phyloP scores from a whole-genome alignment of 2,113 vertebrate genomes.

The Hipposideros armiger region DNA sequence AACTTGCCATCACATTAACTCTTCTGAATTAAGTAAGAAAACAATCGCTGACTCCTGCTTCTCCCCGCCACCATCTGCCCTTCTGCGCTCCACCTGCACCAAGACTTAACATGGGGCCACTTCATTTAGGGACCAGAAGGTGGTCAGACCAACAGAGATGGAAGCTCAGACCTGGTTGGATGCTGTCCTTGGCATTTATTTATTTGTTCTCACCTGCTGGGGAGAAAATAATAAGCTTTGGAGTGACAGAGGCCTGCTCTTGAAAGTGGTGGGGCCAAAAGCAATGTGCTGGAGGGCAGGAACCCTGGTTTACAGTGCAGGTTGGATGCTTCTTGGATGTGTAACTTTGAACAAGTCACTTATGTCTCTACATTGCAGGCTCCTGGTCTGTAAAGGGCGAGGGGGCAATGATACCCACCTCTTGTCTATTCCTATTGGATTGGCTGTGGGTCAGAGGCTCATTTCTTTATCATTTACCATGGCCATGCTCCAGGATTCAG shows the following conservation, averaged over 20 bases:
- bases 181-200: not conserved
- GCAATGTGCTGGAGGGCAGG: not conserved
- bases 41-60: not conserved
- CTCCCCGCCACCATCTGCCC: not conserved
- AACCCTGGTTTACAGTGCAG: not conserved
- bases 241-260: not conserved
- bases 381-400: not conserved
- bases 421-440: not conserved
- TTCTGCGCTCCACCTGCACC: not conserved
- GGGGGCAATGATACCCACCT: not conserved
- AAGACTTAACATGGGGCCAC: not conserved
- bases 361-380: not conserved
- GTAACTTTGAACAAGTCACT: not conserved
- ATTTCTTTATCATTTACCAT: not conserved
- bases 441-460: not conserved
- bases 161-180: not conserved
- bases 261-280: not conserved
- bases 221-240: not conserved
- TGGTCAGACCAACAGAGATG: not conserved
- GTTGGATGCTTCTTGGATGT: not conserved
- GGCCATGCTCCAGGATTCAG: not conserved
- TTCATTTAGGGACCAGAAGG: not conserved
- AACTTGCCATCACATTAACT: constrained; percentile 38
- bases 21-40: constrained; percentile 65
- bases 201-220: not conserved